A percentile compares a stretch with the other conserved stretches of the same genome.
Conservation (phyloP, 2,797 vertebrate species). For the Strix occidentalis region DNA sequence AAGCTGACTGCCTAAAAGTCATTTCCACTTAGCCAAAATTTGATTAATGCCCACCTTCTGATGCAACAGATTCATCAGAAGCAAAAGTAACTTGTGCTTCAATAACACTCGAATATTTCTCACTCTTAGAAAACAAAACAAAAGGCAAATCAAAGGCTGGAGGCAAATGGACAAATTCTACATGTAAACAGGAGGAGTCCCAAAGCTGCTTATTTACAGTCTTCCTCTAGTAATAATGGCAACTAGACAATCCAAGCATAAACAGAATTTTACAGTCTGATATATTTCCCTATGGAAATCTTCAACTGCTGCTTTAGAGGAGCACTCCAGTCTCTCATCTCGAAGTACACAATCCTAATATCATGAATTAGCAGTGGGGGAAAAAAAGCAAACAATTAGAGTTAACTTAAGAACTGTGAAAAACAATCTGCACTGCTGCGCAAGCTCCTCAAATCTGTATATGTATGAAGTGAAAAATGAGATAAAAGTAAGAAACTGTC, state of each 20-base stretch:
- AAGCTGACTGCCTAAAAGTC: neutral
- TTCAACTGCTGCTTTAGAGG: neutral
- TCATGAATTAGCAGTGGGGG: neutral
- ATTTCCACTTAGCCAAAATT: neutral
- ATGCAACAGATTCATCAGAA: neutral
- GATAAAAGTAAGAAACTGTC: neutral
- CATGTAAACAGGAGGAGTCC: neutral
- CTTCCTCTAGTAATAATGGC: neutral
- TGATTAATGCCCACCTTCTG: neutral
- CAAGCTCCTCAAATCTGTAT: neutral
- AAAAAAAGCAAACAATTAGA: neutral
- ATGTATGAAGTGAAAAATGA: neutral
- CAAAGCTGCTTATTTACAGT: neutral
- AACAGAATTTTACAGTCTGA: neutral
- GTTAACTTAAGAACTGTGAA: neutral
- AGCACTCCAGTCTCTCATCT: neutral
- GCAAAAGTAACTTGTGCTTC: neutral
- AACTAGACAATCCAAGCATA: neutral
- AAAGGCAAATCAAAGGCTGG: neutral
- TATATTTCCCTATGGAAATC: neutral
- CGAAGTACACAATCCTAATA: neutral
- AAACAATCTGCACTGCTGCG: neutral
- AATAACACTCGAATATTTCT: neutral
- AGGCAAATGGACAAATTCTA: neutral
- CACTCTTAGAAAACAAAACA: neutral